These are phyloP conservation scores for Petrocephalus sullivani DNA, from an alignment of 2,797 vertebrate species.

Conservation along the genomic window DNA sequence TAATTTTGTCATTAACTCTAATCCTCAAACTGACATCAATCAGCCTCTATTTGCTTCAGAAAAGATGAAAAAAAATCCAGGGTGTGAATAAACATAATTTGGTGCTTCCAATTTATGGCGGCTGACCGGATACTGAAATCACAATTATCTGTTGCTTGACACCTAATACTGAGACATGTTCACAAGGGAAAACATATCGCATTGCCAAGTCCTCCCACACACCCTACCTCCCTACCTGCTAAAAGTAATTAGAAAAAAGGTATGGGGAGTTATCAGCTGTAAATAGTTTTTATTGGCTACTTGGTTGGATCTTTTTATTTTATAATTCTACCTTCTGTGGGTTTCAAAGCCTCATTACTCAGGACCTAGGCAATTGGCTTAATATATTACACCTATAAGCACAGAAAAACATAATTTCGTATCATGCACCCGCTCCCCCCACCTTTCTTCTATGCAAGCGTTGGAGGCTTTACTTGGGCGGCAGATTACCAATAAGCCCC, in stretches of 20 bases:
- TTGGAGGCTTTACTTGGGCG: not conserved
- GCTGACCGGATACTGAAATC: not conserved
- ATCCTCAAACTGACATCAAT: not conserved
- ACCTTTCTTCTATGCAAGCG: not conserved
- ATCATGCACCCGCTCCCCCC: not conserved
- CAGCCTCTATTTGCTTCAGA: not conserved
- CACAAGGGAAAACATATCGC: not conserved
- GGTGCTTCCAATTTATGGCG: not conserved
- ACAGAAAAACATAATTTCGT: not conserved
- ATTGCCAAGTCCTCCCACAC: not conserved
- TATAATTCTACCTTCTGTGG: not conserved
- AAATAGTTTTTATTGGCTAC: not conserved
- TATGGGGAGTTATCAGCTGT: not conserved
- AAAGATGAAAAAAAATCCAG: not conserved
- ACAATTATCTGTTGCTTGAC: not conserved
- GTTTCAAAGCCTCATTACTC: not conserved
- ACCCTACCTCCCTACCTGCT: not conserved
- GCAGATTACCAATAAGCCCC: not conserved
- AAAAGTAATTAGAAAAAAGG: not conserved
- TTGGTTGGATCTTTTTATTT: not conserved
- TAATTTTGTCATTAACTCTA: constrained; percentile 2
- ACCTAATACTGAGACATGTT: not conserved
- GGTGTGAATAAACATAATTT: not conserved
- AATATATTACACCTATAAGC: not conserved
- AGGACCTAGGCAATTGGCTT: not conserved